Conservation (phyloP, 2,888 invertebrate genomes). For the Encarsia formosa region DNA sequence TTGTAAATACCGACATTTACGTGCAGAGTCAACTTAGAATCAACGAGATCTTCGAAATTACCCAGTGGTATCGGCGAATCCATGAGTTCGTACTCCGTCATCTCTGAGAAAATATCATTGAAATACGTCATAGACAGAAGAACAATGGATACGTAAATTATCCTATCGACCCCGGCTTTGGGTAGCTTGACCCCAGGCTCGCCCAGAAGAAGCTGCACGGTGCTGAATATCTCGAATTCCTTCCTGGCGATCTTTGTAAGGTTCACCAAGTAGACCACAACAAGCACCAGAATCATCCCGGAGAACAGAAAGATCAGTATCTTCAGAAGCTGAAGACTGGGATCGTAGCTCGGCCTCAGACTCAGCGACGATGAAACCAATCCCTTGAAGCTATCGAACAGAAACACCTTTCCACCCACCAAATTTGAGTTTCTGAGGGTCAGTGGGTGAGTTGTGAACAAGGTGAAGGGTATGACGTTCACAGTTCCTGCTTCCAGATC, state of each 20-base stretch:
- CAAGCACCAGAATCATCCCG: background rate
- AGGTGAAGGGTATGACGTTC: constrained; percentile 1
- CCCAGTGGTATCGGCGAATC: background rate
- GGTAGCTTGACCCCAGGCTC: background rate
- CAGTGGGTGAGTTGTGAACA: constrained; percentile 3
- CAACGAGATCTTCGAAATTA: background rate
- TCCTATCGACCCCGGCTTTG: background rate
- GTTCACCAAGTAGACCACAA: background rate
- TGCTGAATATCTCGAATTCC: background rate
- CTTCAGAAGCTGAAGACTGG: background rate
- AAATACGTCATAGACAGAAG: constrained; percentile 10
- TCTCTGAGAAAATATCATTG: background rate
- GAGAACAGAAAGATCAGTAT: background rate
- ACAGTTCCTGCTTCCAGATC: constrained; percentile 2
- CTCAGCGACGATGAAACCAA: background rate
- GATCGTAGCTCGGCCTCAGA: background rate
- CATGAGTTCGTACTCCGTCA: constrained; percentile 3
- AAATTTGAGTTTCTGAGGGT: background rate
- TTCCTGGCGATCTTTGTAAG: background rate
- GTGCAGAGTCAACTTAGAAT: constrained; percentile 1
- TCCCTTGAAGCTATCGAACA: background rate
- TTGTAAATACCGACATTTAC: background rate
- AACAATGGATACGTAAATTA: constrained; percentile 5
- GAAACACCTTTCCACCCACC: background rate
- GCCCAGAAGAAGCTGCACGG: background rate